phyloP scores from a whole-genome alignment of 1,140 invertebrate genomes.

The Eurosta solidaginis region DNA sequence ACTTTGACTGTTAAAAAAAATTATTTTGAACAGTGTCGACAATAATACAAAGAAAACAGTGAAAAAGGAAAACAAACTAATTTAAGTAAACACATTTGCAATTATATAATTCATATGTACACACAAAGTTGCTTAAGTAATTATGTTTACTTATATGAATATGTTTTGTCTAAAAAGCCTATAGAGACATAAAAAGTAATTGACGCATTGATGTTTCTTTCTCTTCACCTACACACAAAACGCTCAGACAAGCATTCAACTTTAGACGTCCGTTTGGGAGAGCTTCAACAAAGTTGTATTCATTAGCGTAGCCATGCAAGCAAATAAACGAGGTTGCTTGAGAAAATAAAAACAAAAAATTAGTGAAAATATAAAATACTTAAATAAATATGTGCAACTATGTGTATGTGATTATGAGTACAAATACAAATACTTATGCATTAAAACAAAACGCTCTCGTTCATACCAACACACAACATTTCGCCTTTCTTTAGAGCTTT shows the following conservation, averaged over 20 bases:
- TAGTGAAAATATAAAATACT: background rate
- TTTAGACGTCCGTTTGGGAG: background rate
- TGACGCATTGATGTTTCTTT: background rate
- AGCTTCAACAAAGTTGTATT: background rate
- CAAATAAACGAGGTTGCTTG: background rate
- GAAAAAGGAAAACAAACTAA: background rate
- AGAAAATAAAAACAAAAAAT: background rate
- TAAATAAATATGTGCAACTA: background rate
- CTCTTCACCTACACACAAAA: no score
- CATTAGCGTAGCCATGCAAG: conserved; percentile 5
- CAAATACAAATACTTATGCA: no score
- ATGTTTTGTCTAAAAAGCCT: background rate
- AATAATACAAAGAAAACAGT: background rate
- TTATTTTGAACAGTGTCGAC: background rate
- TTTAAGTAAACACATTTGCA: background rate
- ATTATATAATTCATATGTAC: conserved; percentile 23
- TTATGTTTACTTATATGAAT: background rate
- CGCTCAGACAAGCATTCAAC: background rate
- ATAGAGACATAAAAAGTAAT: background rate
- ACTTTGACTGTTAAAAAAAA: background rate
- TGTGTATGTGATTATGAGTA: no score
- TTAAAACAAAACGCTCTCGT: no score
- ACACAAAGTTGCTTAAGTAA: conserved; percentile 18
- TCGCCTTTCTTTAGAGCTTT: background rate
- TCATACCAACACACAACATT: background rate